Evolutionary conservation across 2,797 vertebrate genomes (phyloP), one percentile per base, ranked within the genome.

Genomic region (Aulostomus chinensis): DNA sequence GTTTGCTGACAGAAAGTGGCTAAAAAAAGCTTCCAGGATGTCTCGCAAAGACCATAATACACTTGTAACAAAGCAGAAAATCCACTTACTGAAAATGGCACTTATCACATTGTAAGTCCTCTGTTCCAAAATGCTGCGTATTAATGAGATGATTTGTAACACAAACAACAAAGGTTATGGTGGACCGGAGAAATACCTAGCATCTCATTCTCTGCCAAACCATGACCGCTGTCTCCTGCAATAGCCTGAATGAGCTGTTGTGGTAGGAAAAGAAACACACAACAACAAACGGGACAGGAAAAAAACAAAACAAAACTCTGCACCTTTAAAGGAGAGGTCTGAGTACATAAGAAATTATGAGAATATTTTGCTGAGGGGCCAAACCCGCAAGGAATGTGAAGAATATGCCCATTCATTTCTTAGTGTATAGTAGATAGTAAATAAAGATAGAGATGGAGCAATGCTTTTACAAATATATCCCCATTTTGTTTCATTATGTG

Each of bases 331-430:
- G 42, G 31, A 80, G 29, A 66, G 35, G 53, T 65, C 16, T 65
- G 49, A 55, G 60, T 58, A 74, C 52, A 61, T 64, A 32, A 70
- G 70, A 64, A 18, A 46, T 35, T 41, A 50, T 36, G 15, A 45
- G 56, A 70, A 78, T 9, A 7, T 6, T 25, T 6, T n/a, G 3
- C 24, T 11, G 21, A 21, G 43, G n/a, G 65, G 82, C 85, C 87
- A 92, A 91, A 91, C 74, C 80, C 80, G 24, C 78, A 73, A 76
- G 73, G 53, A 82, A 81, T 50, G 29, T 24, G 53, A 53, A 58
- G 50, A 89, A 55, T 58, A 76, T 70, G 35, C 78, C 70, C 63
- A 45, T 21, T 76, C 60, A 85, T 79, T 83, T 66, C 80, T 80
- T n/a, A n/a, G n/a, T n/a, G n/a, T n/a, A n/a, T n/a, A n/a, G n/a